Conservation (phyloP, 2,113 vertebrate genomes). For the Sinocyclocheilus rhinocerous region DNA sequence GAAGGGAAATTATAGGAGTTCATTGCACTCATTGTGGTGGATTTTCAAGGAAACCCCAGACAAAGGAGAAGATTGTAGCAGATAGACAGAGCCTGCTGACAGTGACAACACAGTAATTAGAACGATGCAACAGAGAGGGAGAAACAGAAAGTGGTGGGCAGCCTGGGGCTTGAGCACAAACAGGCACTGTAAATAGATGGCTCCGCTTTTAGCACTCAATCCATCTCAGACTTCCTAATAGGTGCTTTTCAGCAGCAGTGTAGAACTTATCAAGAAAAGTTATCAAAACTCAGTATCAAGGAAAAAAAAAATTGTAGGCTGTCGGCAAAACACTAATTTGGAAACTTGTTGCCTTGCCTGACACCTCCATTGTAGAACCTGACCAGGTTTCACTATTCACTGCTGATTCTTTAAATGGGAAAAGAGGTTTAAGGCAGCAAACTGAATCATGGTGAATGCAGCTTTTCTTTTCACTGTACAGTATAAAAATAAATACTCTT, state of each 20-base stretch:
- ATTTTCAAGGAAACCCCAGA: neutral
- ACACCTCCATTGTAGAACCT: neutral
- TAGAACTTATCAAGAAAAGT: neutral
- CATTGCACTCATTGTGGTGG: neutral
- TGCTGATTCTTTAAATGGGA: neutral
- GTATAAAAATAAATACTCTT: neutral
- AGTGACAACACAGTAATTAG: conserved; percentile 15
- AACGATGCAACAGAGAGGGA: neutral
- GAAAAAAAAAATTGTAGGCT: neutral
- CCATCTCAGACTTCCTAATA: conserved; percentile 23
- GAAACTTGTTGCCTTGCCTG: neutral
- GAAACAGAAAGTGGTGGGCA: conserved; percentile 10
- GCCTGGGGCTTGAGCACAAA: neutral
- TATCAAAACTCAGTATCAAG: conserved; percentile 1
- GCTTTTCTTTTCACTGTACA: neutral
- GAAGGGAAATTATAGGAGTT: neutral
- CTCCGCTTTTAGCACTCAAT: neutral
- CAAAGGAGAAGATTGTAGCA: neutral
- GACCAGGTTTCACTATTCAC: neutral
- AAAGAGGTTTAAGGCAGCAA: neutral
- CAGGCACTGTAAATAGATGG: conserved; percentile 15
- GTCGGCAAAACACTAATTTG: neutral
- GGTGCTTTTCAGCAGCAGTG: conserved; percentile 4
- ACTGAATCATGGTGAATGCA: neutral
- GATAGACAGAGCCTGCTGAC: conserved; percentile 6